Evolutionary conservation across 2,888 invertebrate genomes (phyloP).

Genomic region (Dioctria rufipes): DNA sequence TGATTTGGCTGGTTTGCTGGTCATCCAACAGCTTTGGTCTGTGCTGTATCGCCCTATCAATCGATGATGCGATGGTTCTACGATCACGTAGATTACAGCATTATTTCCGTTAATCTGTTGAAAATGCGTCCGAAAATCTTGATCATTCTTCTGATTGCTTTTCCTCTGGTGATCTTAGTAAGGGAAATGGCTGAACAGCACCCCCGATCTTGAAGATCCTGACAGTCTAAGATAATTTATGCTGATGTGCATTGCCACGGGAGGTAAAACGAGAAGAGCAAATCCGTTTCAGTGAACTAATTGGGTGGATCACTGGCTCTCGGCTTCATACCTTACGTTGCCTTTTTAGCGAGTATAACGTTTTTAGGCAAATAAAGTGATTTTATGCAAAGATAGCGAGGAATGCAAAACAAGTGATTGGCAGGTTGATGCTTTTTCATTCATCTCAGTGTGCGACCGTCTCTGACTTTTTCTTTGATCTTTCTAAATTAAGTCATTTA

Average conservation of each 20-base stretch:
- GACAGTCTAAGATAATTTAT: conserved; percentile 55
- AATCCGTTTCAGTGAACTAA: conserved; percentile 50
- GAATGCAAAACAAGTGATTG: conserved; percentile 48
- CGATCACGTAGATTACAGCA: conserved; percentile 26
- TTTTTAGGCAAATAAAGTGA: conserved; percentile 56
- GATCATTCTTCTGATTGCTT: conserved; percentile 27
- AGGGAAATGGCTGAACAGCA: conserved; percentile 44
- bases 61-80: conserved; percentile 30
- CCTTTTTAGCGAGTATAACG: conserved; percentile 46
- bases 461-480: not conserved
- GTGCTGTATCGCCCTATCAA: conserved; percentile 16
- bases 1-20: conserved; percentile 56
- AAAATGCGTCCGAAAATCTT: conserved; percentile 29
- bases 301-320: conserved; percentile 53
- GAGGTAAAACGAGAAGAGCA: conserved; percentile 51
- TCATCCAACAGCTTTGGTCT: conserved; percentile 32
- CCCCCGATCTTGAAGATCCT: conserved; percentile 54
- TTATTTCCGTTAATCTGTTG: conserved; percentile 16
- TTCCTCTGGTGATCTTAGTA: conserved; percentile 8
- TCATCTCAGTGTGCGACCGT: conserved; percentile 5
- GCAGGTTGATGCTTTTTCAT: conserved; percentile 51
- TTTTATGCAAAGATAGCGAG: conserved; percentile 53
- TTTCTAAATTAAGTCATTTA: conserved; percentile 47
- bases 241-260: conserved; percentile 54
- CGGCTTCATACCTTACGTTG: conserved; percentile 42